Evolutionary conservation across 2,888 invertebrate genomes (phyloP).

Genomic region (Pheosia tremula): DNA sequence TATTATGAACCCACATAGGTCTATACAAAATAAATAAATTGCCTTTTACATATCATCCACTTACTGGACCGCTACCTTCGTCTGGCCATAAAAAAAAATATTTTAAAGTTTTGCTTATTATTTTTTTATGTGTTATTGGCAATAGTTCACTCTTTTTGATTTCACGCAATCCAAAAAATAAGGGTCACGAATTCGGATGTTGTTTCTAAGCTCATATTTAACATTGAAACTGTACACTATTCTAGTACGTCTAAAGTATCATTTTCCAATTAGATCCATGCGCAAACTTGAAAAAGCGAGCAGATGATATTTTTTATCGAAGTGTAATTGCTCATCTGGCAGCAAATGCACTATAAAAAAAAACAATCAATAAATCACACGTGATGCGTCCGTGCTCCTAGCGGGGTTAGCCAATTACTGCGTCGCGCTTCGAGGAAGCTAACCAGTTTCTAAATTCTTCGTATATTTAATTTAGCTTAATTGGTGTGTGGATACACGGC

Average conservation of each 20-base stretch:
- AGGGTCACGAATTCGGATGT: too few relatives aligned
- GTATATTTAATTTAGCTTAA: conserved; percentile 83
- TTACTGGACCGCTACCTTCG: too few relatives aligned
- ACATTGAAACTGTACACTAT: too few relatives aligned
- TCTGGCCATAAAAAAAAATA: too few relatives aligned
- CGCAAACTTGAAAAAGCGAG: conserved; percentile 26
- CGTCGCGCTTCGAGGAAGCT: conserved; percentile 83
- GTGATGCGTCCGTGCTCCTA: conserved; percentile 73
- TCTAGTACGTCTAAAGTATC: conserved; percentile 9
- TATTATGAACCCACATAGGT: too few relatives aligned
- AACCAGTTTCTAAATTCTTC: conserved; percentile 84
- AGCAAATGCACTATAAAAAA: conserved; percentile 45
- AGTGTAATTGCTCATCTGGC: conserved; percentile 52
- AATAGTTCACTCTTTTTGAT: too few relatives aligned
- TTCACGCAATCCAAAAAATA: too few relatives aligned
- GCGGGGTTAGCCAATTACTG: conserved; percentile 78
- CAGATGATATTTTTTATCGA: conserved; percentile 45
- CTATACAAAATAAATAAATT: too few relatives aligned
- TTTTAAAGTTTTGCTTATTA: too few relatives aligned
- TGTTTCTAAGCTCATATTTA: too few relatives aligned
- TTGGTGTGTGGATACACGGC: conserved; percentile 77
- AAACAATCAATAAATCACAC: conserved; percentile 73
- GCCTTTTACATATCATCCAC: too few relatives aligned
- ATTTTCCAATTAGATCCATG: conserved; percentile 25
- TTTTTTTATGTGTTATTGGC: too few relatives aligned